Percentiles rank a stretch among this genome's conserved stretches.
Evolutionary conservation across 2,113 vertebrate genomes (phyloP).

Genomic region (Acrocephalus arundinaceus): DNA sequence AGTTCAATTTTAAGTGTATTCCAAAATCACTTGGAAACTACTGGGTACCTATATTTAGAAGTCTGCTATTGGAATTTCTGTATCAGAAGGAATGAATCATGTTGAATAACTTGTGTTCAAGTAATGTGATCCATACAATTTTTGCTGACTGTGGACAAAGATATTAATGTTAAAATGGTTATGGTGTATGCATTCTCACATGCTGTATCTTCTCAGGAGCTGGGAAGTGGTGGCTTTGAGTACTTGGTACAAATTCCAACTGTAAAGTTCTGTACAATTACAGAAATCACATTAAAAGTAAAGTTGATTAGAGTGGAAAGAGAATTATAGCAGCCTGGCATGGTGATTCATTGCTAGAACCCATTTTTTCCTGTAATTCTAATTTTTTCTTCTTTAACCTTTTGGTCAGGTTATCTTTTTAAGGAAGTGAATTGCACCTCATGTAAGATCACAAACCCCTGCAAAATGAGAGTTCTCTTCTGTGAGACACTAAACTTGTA

Average conservation of each 20-base stretch:
- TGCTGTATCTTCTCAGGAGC: not conserved
- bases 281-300: not conserved
- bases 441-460: not conserved
- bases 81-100: not conserved
- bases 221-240: not conserved
- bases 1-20: not conserved
- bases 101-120: not conserved
- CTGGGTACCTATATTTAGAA: not conserved
- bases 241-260: not conserved
- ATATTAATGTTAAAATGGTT: not conserved
- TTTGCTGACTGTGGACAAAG: not conserved
- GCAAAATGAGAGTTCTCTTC: not conserved
- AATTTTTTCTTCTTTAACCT: not conserved
- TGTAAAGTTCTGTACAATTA: not conserved
- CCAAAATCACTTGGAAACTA: not conserved
- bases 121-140: not conserved
- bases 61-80: not conserved
- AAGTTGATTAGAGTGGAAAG: not conserved
- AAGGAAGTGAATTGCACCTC: not conserved
- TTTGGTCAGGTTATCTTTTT: not conserved
- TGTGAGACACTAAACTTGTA: not conserved
- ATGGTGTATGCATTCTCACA: not conserved
- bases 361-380: not conserved
- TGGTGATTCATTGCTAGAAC: not conserved
- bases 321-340: fast-evolving